These are phyloP conservation scores for Cartodere bifasciata DNA, from an alignment of 2,888 invertebrate species.

Conservation along the genomic window DNA sequence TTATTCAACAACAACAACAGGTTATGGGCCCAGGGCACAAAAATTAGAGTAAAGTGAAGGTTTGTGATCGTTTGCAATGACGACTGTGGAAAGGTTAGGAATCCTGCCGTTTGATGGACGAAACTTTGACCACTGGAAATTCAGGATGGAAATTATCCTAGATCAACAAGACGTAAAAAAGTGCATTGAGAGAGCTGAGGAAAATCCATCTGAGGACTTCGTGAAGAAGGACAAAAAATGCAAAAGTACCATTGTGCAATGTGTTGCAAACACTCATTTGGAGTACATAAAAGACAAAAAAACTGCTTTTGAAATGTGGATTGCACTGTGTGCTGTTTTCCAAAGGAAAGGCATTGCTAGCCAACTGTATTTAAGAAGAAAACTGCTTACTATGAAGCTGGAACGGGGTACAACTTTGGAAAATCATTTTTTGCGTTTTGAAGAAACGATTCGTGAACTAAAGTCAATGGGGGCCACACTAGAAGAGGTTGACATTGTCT, in stretches of 20 bases:
- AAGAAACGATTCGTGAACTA: slow-evolving; percentile 16
- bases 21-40: no score
- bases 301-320: slow-evolving; percentile 20
- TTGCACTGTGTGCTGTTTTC: slow-evolving; percentile 17
- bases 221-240: slow-evolving; percentile 15
- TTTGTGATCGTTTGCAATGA: no score
- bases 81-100: no score
- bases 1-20: no score
- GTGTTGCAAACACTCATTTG: slow-evolving; percentile 18
- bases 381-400: slow-evolving; percentile 18
- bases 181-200: slow-evolving; percentile 12
- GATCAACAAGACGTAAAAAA: slow-evolving; percentile 13
- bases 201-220: slow-evolving; percentile 6
- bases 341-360: slow-evolving; percentile 19
- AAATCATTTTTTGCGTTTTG: slow-evolving; percentile 17
- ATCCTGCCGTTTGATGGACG: slow-evolving; percentile 15
- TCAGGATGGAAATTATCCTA: slow-evolving; percentile 13
- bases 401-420: slow-evolving; percentile 14
- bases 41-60: no score
- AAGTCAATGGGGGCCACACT: slow-evolving; percentile 18
- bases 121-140: slow-evolving; percentile 15
- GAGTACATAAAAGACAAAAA: slow-evolving; percentile 19
- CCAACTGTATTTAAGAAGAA: slow-evolving; percentile 18
- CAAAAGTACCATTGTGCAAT: slow-evolving; percentile 18
- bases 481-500: slow-evolving; percentile 18